Conservation (phyloP, 2,113 vertebrate species). For the Pantherophis guttatus region DNA sequence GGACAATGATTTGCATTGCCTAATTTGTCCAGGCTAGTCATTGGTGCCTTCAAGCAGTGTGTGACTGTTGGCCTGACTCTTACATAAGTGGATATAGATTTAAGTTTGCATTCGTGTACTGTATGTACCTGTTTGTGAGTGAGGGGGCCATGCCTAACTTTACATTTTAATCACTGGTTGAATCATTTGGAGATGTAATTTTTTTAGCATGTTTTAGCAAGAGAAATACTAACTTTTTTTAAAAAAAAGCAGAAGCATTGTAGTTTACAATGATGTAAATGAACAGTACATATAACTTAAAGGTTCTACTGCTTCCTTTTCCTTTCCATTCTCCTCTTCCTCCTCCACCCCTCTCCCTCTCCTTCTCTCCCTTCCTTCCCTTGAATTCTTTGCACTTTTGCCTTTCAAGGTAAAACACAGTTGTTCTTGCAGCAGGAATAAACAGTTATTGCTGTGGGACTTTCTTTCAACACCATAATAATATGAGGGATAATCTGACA, state of each 20-base stretch:
- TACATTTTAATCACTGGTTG: not conserved
- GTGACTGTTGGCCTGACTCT: not conserved
- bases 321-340: not conserved
- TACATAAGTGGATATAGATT: not conserved
- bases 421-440: not conserved
- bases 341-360: not conserved
- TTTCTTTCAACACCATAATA: not conserved
- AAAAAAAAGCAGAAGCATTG: not conserved
- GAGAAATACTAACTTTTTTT: not conserved
- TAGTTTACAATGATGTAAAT: not conserved
- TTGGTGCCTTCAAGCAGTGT: not conserved
- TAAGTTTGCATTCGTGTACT: not conserved
- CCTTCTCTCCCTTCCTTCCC: not conserved
- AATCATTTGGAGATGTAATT: not conserved
- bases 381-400: not conserved
- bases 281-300: not conserved
- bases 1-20: not conserved
- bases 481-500: constrained; percentile 21
- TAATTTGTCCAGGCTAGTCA: not conserved
- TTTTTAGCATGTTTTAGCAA: not conserved
- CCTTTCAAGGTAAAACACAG: constrained; percentile 17
- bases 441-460: not conserved
- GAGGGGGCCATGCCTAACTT: not conserved
- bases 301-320: not conserved
- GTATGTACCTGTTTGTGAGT: not conserved